A percentile compares a stretch with the other conserved stretches of the same genome.
These are phyloP conservation scores for Aviceda subcristata DNA, from an alignment of 2,113 vertebrate species.

Conservation along the genomic window DNA sequence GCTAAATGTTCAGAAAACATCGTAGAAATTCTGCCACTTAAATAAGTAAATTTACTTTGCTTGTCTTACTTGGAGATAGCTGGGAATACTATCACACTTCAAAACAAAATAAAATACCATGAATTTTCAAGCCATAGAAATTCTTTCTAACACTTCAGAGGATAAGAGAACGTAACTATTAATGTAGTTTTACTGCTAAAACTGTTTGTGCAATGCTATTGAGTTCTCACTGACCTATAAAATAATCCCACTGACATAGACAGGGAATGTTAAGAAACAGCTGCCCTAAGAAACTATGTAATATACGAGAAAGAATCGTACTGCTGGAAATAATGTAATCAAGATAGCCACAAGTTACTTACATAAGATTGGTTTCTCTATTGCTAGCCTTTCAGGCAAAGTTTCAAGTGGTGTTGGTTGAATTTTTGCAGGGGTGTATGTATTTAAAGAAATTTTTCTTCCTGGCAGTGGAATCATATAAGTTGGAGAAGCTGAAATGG, in stretches of 20 bases:
- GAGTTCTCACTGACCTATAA: neutral
- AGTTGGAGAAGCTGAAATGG: slow-evolving; percentile 54
- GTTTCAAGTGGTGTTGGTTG: slow-evolving; percentile 78
- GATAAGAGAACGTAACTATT: neutral
- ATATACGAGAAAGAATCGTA: neutral
- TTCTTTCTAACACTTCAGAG: neutral
- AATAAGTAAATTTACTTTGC: neutral
- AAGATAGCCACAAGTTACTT: slow-evolving; percentile 4
- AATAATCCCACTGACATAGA: neutral
- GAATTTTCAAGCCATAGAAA: neutral
- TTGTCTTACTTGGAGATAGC: neutral
- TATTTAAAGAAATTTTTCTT: slow-evolving; percentile 83
- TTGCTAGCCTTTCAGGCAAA: slow-evolving; percentile 62
- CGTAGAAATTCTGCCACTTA: neutral
- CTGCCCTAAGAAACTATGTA: neutral
- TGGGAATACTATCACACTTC: neutral
- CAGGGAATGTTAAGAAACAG: neutral
- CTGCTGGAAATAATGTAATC: neutral
- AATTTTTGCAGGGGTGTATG: slow-evolving; percentile 84
- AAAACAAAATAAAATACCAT: neutral
- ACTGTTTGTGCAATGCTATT: neutral
- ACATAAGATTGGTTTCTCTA: slow-evolving; percentile 55
- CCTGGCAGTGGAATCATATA: slow-evolving; percentile 64
- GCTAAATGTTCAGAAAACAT: neutral
- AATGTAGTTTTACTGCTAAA: neutral